Evolutionary conservation across 2,888 invertebrate genomes (phyloP).

Genomic region (Stictocephala bisonia): DNA sequence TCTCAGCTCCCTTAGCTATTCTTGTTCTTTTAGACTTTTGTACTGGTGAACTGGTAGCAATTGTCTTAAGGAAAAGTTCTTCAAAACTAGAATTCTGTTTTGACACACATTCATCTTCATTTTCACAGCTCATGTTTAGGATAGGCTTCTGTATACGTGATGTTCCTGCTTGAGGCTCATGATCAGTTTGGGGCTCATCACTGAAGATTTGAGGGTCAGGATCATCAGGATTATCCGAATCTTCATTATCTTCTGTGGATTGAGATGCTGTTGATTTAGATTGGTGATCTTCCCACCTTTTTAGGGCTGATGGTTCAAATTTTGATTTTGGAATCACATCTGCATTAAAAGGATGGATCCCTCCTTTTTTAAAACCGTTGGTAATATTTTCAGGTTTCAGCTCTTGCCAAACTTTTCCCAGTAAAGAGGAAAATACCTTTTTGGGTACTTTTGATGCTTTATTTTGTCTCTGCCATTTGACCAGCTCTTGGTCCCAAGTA

Average conservation of each 20-base stretch:
- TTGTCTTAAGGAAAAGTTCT: background rate
- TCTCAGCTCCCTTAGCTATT: constrained; percentile 55
- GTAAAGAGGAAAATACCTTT: constrained; percentile 55
- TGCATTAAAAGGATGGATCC: constrained; percentile 57
- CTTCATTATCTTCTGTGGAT: too few relatives aligned
- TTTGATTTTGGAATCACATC: constrained; percentile 47
- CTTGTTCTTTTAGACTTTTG: constrained; percentile 15
- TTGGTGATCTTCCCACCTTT: constrained; percentile 21
- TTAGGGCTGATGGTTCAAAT: constrained; percentile 31
- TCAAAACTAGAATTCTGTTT: background rate
- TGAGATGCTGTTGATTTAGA: too few relatives aligned
- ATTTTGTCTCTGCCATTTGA: constrained; percentile 58
- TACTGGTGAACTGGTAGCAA: background rate
- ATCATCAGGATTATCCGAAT: too few relatives aligned
- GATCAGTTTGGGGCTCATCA: background rate
- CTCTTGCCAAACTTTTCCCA: constrained; percentile 56
- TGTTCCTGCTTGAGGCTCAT: constrained; percentile 5
- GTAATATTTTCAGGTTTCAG: constrained; percentile 53
- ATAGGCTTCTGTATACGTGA: background rate
- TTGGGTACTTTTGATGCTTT: constrained; percentile 54
- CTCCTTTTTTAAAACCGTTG: constrained; percentile 58
- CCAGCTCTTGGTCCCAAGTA: constrained; percentile 55
- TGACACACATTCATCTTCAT: constrained; percentile 4
- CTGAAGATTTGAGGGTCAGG: too few relatives aligned
- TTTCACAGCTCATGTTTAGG: background rate